These are phyloP conservation scores for Phenganax marumi DNA, from an alignment of 92 coral and sea anemone species.

Conservation along the genomic window DNA sequence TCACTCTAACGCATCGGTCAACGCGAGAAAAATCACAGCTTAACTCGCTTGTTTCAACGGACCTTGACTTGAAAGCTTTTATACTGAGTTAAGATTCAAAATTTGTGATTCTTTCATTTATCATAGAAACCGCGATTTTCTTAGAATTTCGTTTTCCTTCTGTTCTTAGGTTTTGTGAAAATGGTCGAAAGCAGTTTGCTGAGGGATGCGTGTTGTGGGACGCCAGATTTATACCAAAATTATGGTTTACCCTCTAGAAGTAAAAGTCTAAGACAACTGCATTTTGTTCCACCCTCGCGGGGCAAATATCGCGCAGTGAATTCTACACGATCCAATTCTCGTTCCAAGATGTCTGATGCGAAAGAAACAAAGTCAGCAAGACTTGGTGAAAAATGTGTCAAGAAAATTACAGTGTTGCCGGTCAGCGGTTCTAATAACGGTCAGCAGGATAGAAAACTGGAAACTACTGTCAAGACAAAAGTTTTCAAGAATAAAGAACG, in stretches of 20 bases:
- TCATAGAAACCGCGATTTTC: too few species aligned
- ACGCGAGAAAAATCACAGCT: too few species aligned
- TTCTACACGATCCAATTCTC: not conserved
- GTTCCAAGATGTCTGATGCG: not conserved
- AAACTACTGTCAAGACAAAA: not conserved
- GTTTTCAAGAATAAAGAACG: not conserved
- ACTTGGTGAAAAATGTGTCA: not conserved
- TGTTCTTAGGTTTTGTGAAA: constrained; percentile 9
- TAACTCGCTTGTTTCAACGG: too few species aligned
- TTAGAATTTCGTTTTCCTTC: too few species aligned
- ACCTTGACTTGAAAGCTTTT: too few species aligned
- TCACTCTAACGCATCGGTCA: too few species aligned
- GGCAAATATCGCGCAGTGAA: not conserved
- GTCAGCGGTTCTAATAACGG: not conserved
- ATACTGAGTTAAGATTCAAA: too few species aligned
- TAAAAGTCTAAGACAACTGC: constrained; percentile 8
- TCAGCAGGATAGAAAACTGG: not conserved
- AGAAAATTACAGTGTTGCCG: constrained; percentile 31
- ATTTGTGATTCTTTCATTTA: too few species aligned
- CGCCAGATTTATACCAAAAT: not conserved
- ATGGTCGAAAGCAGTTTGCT: constrained; percentile 9
- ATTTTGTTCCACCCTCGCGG: constrained; percentile 4
- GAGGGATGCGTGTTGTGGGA: not conserved
- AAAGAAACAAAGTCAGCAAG: not conserved
- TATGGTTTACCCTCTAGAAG: not conserved